Conservation (phyloP, 2,797 vertebrate genomes). For the Morelia viridis region DNA sequence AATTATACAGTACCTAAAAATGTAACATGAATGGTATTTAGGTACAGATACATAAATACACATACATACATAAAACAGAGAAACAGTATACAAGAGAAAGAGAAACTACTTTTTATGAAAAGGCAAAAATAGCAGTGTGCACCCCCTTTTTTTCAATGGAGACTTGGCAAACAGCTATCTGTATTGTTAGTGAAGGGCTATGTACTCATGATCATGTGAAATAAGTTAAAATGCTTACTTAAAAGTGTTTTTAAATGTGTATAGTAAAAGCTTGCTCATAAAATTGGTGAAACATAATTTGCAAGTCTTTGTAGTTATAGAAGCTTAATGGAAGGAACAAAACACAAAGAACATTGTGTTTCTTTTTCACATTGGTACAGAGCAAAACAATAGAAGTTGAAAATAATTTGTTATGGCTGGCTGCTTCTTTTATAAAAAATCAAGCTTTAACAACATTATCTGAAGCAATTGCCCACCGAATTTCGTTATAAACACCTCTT, state of each 20-base stretch:
- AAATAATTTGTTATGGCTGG: conserved; percentile 64
- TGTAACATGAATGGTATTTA: neutral
- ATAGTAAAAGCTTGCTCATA: conserved; percentile 32
- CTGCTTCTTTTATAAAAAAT: conserved; percentile 66
- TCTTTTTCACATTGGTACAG: conserved; percentile 52
- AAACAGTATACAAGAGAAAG: no score
- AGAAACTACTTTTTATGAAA: neutral
- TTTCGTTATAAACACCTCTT: conserved; percentile 32
- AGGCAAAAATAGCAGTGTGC: neutral
- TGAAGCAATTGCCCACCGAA: conserved; percentile 55
- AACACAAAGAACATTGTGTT: conserved; percentile 56
- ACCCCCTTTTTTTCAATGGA: neutral
- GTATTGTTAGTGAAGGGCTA: conserved; percentile 18
- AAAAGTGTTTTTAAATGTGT: conserved; percentile 41
- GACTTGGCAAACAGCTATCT: neutral
- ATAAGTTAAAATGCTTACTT: conserved; percentile 38
- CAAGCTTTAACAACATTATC: conserved; percentile 52
- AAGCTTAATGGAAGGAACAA: conserved; percentile 47
- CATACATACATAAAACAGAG: no score
- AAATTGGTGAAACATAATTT: conserved; percentile 38
- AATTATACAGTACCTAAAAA: neutral
- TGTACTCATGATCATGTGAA: conserved; percentile 33
- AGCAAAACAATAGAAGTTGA: conserved; percentile 60
- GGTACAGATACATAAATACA: neutral
- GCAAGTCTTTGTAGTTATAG: conserved; percentile 27